These are phyloP conservation scores for Acipenser transmontanus DNA, from an alignment of 2,797 vertebrate species.

Conservation along the genomic window DNA sequence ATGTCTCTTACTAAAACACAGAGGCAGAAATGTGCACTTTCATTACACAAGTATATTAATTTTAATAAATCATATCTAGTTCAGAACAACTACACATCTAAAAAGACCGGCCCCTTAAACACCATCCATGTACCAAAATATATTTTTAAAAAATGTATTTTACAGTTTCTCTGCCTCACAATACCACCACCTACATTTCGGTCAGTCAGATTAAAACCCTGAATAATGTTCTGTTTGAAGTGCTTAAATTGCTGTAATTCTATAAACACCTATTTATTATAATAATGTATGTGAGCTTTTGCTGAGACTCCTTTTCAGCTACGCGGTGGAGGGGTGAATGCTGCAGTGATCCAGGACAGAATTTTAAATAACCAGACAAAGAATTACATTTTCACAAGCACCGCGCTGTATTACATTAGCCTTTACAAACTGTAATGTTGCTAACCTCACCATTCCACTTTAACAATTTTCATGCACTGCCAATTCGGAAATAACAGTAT, in stretches of 20 bases:
- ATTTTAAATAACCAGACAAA: too few species aligned
- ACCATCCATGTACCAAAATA: background rate
- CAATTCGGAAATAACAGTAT: too few species aligned
- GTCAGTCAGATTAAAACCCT: background rate
- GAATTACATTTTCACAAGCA: background rate
- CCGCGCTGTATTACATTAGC: background rate
- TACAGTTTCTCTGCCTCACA: background rate
- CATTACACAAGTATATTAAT: too few species aligned
- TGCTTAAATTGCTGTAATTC: background rate
- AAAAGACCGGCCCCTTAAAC: background rate
- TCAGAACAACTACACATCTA: background rate
- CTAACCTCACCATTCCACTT: too few species aligned
- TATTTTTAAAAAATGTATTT: background rate
- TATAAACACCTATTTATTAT: slow-evolving; percentile 43
- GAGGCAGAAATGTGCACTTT: too few species aligned
- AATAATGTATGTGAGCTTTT: slow-evolving; percentile 39
- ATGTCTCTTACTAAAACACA: too few species aligned
- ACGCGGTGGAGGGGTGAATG: slow-evolving; percentile 40
- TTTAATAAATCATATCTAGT: background rate
- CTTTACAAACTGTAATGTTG: background rate
- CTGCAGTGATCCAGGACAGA: slow-evolving; percentile 30
- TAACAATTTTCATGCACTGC: too few species aligned
- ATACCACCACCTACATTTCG: background rate
- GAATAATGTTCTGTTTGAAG: background rate
- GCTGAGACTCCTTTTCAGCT: slow-evolving; percentile 54